Evolutionary conservation across 2,888 invertebrate genomes (phyloP).

Genomic region (Strigamia maritima): DNA sequence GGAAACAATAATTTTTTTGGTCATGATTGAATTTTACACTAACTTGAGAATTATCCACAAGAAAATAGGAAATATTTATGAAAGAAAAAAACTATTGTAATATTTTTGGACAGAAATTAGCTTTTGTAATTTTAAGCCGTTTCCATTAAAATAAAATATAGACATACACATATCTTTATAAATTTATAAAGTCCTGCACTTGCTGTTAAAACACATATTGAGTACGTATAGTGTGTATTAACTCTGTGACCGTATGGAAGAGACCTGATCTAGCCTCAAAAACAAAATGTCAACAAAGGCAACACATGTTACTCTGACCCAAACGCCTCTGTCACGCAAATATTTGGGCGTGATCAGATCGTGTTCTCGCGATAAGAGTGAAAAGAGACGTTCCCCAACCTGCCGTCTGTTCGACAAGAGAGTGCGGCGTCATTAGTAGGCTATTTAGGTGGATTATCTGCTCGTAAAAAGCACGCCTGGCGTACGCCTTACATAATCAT

Average conservation of each 20-base stretch:
- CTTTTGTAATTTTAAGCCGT: too few relatives aligned
- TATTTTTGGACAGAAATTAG: too few relatives aligned
- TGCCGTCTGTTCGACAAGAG: background rate
- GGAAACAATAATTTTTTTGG: too few relatives aligned
- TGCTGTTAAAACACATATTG: background rate
- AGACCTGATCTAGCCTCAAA: background rate
- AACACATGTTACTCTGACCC: background rate
- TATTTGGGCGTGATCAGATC: constrained; percentile 26
- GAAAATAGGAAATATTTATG: too few relatives aligned
- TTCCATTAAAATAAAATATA: too few relatives aligned
- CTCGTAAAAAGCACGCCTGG: background rate
- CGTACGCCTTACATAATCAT: background rate
- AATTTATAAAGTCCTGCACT: too few relatives aligned
- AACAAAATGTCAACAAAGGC: constrained; percentile 24
- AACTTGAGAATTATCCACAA: too few relatives aligned
- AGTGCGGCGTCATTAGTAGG: constrained; percentile 7
- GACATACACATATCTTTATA: too few relatives aligned
- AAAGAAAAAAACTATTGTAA: too few relatives aligned
- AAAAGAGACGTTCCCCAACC: background rate
- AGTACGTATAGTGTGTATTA: background rate
- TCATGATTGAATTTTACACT: too few relatives aligned
- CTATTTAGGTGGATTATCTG: constrained; percentile 22
- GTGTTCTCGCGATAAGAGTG: background rate
- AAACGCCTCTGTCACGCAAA: background rate
- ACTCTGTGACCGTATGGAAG: background rate